Base-by-base conservation (phyloP, 2,888 invertebrate genomes). In the Dorcus hopei region DNA sequence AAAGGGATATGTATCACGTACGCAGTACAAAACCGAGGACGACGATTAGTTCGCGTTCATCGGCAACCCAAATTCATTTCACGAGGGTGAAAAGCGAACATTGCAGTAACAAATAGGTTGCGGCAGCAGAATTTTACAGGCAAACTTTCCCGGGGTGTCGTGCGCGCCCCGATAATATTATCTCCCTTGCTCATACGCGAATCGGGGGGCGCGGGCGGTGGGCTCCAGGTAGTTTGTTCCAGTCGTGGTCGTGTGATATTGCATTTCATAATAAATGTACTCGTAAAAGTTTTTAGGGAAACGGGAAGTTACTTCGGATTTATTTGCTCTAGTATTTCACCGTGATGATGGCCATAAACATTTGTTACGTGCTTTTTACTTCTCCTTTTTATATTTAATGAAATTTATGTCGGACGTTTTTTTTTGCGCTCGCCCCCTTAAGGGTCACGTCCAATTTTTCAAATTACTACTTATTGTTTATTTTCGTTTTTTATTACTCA, bases 151-250 rank as follows among this genome's bases (percentile, higher is more conserved):
- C 8, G 19, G 45, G 26, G 45, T 23, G 23, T 19, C 48, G 48
- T 39, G 26, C 48, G 8, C 47, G 39, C 14, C 14, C 39, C 47
- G 47, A 54, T 47, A 54, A 54, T 54, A 54, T 54, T 54, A 54
- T 54, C 54, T 54, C 16, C 16, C 23, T 40, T 54, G 47, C 48
- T 40, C 54, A 54, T 45, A 45, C 45, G 23, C 45, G 14, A 11
- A 16, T 33, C 26, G 26, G 26, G 26, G 26, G 26, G 26, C 3
- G 26, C 1, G 26, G 26, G 26, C 6, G 26, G 26, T 6, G 26
- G 26, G 26, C 26, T 3, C 26, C 26, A 33, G 26, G 45, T 45
- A 11, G 45, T 45, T 45, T 45, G 45, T 45, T 9, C 16, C 45
- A 11, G 45, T 45, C 45, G 14, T 23, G 45, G 9, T 45, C 19